Evolutionary conservation across 2,888 invertebrate genomes (phyloP).

Genomic region (Agrochola circellaris): DNA sequence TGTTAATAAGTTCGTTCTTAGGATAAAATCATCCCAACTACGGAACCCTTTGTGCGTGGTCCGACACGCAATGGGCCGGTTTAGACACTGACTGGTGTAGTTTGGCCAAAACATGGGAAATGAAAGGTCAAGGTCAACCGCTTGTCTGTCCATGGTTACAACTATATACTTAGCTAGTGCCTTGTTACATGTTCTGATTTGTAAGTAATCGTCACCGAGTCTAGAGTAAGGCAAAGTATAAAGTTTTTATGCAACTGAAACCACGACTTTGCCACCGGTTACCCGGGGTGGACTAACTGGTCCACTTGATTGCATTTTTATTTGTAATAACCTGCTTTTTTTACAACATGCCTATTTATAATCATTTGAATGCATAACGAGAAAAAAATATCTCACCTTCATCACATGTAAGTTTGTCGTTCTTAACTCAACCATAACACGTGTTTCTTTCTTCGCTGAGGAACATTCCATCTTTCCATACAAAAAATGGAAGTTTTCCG

Average conservation of each 20-base stretch:
- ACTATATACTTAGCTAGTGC: neutral
- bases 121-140: neutral
- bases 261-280: neutral
- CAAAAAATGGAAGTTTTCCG: neutral
- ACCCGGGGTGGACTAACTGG: neutral
- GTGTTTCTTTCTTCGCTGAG: accelerated
- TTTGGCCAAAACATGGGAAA: neutral
- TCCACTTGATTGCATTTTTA: no score
- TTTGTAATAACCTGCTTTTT: neutral
- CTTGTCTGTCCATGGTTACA: neutral
- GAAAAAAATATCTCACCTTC: conserved; percentile 33
- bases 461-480: conserved; percentile 17
- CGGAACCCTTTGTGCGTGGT: no score
- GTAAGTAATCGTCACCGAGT: neutral
- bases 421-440: accelerated
- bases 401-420: accelerated
- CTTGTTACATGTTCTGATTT: neutral
- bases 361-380: neutral
- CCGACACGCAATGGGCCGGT: neutral
- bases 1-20: no score
- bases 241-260: neutral
- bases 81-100: no score
- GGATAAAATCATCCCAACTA: no score
- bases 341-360: conserved; percentile 11
- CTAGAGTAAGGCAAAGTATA: neutral